Conservation (phyloP, 2,888 invertebrate species). For the Ecdyonurus torrentis region DNA sequence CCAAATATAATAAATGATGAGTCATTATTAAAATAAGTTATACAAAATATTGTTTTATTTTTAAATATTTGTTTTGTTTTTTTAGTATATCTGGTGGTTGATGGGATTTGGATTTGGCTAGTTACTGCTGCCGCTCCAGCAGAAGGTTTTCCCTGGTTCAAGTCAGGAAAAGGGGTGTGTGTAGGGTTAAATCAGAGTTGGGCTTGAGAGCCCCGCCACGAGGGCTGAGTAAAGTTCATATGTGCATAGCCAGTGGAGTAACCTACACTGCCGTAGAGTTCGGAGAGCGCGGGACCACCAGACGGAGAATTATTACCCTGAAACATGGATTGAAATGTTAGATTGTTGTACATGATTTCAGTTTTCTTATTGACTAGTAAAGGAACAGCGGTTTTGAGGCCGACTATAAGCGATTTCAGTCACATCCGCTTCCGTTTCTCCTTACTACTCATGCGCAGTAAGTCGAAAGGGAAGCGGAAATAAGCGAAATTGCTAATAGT, state of each 20-base stretch:
- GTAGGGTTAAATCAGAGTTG: slow-evolving; percentile 20
- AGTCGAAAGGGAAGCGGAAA: too few species aligned
- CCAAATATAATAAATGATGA: neutral
- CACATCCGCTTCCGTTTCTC: too few species aligned
- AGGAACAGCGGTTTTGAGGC: too few species aligned
- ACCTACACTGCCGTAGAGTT: slow-evolving; percentile 29
- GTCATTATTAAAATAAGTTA: neutral
- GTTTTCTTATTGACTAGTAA: too few species aligned
- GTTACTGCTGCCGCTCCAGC: neutral
- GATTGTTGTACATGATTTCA: too few species aligned
- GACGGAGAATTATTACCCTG: slow-evolving; percentile 23
- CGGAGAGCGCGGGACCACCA: slow-evolving; percentile 15
- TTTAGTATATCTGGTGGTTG: neutral
- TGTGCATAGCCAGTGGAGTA: slow-evolving; percentile 36
- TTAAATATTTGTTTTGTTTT: too few species aligned
- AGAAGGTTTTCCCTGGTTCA: neutral
- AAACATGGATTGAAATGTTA: too few species aligned
- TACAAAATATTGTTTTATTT: neutral
- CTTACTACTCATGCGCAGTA: too few species aligned
- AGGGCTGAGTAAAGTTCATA: slow-evolving; percentile 27
- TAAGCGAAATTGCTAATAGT: too few species aligned
- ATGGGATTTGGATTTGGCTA: neutral
- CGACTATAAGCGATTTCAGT: too few species aligned
- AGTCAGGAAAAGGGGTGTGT: neutral
- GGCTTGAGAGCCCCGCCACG: slow-evolving; percentile 38